Conservation (phyloP, 2,888 invertebrate species). For the Pomacea canaliculata region DNA sequence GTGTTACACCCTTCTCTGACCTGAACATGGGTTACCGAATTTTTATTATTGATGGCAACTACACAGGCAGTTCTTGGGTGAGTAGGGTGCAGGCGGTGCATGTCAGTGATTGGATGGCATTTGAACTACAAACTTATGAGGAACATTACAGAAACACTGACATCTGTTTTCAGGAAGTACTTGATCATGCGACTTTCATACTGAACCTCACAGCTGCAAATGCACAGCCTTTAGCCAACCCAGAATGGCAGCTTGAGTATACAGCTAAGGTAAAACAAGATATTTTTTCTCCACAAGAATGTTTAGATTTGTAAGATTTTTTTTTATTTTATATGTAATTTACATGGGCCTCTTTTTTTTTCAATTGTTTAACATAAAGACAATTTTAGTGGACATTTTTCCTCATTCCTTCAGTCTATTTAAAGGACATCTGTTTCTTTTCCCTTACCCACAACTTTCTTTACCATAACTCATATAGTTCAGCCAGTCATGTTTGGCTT, state of each 20-base stretch:
- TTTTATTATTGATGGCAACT: slow-evolving; percentile 92
- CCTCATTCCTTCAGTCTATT: too few relatives aligned
- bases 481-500: too few relatives aligned
- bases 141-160: not conserved
- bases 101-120: not conserved
- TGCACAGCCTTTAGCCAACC: slow-evolving; percentile 33
- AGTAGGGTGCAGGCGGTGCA: slow-evolving; percentile 19
- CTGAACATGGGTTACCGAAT: slow-evolving; percentile 95
- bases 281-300: not conserved
- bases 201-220: slow-evolving; percentile 56
- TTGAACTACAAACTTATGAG: not conserved
- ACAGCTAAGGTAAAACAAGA: slow-evolving; percentile 49
- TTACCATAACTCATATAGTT: too few relatives aligned
- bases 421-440: too few relatives aligned
- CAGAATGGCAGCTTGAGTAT: slow-evolving; percentile 53
- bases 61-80: slow-evolving; percentile 59
- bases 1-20: slow-evolving; percentile 80
- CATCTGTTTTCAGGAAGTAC: slow-evolving; percentile 43
- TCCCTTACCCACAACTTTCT: too few relatives aligned
- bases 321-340: too few relatives aligned
- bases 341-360: too few relatives aligned
- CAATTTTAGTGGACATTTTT: too few relatives aligned
- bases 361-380: too few relatives aligned
- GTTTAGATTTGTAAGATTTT: too few relatives aligned
- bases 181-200: slow-evolving; percentile 54